Base-by-base conservation (phyloP, 2,797 vertebrate species). In the Podarcis lilfordi region DNA sequence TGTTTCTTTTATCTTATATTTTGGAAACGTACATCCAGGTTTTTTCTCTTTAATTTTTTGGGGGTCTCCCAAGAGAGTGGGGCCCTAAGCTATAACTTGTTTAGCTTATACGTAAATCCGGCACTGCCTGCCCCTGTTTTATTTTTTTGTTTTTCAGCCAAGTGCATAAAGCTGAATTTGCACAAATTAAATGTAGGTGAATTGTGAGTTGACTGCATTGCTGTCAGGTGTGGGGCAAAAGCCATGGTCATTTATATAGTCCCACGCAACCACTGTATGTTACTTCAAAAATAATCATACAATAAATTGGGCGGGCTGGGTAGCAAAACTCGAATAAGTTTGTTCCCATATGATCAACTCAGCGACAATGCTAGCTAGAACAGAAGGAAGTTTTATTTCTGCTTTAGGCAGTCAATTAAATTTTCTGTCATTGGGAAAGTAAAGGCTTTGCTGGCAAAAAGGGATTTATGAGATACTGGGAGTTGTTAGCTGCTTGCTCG, bases 401-500 rank as follows among this genome's bases (percentile, higher is more conserved):
- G 9, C 74, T 92, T 91, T n/a, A 84, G 91, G 74, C 83, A 61
- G n/a, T 93, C 88, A 19, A 68, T 91, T 89, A 81, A 37, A 25
- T 90, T 89, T 91, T 83, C 87, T 79, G 8, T 87, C 79, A 88
- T 92, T 85, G 21, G 89, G 89, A 87, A 88, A 75, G 8, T 64
- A 86, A 71, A 29, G 13, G 45, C 45, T 71, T 80, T 80, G 84
- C 68, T 80, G 87, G 77, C 82, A 93, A 75, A 81, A 92, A 61
- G 91, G 87, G 23, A 86, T 86, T 93, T 91, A 92, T 87, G 50
- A 90, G 82, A 93, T 90, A 94, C 92, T 80, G 11, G 94, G 66
- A 88, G 8, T 82, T 27, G 8, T 82, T 27, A 92, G 75, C 50
- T 64, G 80, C 71, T 61, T 90, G 90, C 93, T 93, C 91, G 55